Base-by-base conservation (phyloP, 1,140 invertebrate genomes). In the Sitobion miscanthi region DNA sequence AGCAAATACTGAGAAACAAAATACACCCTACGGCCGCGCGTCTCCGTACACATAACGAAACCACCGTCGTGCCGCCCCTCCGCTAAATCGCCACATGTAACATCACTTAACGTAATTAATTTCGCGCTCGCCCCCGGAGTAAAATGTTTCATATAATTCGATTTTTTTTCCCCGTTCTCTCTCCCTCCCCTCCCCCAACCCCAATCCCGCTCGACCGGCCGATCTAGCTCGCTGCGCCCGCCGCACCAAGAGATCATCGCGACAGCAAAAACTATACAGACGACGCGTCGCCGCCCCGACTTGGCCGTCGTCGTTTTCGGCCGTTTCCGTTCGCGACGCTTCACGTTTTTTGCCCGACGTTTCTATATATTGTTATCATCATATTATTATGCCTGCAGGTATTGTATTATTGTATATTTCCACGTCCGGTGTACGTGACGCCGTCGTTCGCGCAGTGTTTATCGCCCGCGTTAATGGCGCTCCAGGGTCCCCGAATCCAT, bases 31-130 rank as follows among this genome's bases (percentile, higher is more conserved):
- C 35, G 85, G 42, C 25, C 85, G 45, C 14, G 8, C n/a, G n/a
- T 23, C 49, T 23, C 87, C 8, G 52, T 7, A 35, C 35, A 35
- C 0, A 21, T 52, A 57, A 89, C 30, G 47, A 38, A 54, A 54
- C 49, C 42, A 25, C 45, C 25, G 83, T 45, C 11, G 20, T 25
- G 5, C 85, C 85, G 45, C 42, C 35, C 88, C 88, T 89, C 35
- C n/a, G 47, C n/a, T 20, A 35, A 54, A 42, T 62, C 87, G 25
- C 52, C 54, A 42, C 52, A 42, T 54, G 89, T 69, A 49, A 90
- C 89, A 38, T 52, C 91, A 93, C 91, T 93, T 83, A 85, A 52
- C 38, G 77, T 93, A 85, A 93, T 93, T 93, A 93, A 93, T 86
- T 93, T 93, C 82, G 82, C 82, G 62, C 62, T 77, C 30, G 62